Percentiles rank a stretch among this genome's conserved stretches.
phyloP scores from a whole-genome alignment of 2,888 invertebrate species.

The Apotomis betuletana region DNA sequence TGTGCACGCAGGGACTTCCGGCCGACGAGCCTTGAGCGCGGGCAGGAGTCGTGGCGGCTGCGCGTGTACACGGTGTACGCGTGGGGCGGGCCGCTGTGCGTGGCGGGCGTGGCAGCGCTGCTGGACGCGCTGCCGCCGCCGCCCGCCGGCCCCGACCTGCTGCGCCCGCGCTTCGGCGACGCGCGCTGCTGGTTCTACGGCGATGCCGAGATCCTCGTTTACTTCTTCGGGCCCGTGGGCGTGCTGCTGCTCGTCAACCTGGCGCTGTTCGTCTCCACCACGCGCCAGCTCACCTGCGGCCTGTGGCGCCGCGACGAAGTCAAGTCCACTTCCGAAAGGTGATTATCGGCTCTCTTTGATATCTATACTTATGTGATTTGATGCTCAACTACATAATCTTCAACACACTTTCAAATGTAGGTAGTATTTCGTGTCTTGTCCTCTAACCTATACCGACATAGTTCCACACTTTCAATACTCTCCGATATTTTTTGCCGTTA shows the following conservation, averaged over 20 bases:
- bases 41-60: slow-evolving; percentile 91
- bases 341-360: slow-evolving; percentile 34
- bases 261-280: slow-evolving; percentile 90
- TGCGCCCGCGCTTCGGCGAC: slow-evolving; percentile 91
- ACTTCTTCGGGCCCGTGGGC: slow-evolving; percentile 93
- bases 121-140: slow-evolving; percentile 86
- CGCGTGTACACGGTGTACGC: slow-evolving; percentile 92
- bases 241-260: slow-evolving; percentile 90
- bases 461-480: no score
- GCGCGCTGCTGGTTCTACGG: slow-evolving; percentile 93
- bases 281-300: slow-evolving; percentile 93
- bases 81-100: slow-evolving; percentile 91
- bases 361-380: no score
- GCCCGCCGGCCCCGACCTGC: slow-evolving; percentile 81
- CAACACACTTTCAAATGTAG: no score
- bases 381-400: no score
- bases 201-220: slow-evolving; percentile 91
- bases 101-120: slow-evolving; percentile 89
- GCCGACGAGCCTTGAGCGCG: slow-evolving; percentile 92
- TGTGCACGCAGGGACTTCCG: slow-evolving; percentile 87
- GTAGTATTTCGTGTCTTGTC: no score
- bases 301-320: slow-evolving; percentile 94
- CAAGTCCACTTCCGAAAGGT: slow-evolving; percentile 87
- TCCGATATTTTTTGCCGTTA: no score
- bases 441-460: no score